Conservation (phyloP, 2,113 vertebrate species). For the Melanotaenia duboulayi region DNA sequence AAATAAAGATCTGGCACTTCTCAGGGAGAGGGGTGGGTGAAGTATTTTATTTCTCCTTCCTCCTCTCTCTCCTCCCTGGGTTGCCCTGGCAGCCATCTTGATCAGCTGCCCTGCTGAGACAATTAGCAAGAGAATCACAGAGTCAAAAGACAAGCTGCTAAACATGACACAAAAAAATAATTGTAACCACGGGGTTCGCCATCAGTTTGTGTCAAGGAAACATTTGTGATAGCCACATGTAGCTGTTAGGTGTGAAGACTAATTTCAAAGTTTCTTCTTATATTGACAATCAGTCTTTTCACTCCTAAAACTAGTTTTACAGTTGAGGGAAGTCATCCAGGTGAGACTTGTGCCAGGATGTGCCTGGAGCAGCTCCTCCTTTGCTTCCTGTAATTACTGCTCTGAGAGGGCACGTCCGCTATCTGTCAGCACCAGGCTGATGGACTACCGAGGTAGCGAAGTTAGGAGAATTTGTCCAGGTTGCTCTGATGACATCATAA, state of each 20-base stretch:
- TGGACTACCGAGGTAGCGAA: constrained; percentile 47
- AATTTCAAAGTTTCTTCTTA: not conserved
- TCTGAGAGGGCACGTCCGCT: constrained; percentile 63
- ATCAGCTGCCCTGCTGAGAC: constrained; percentile 94
- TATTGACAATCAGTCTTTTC: constrained; percentile 12
- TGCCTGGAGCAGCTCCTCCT: constrained; percentile 82
- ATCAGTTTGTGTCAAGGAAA: constrained; percentile 19
- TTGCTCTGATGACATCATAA: constrained; percentile 45
- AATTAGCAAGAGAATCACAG: constrained; percentile 94
- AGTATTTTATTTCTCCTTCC: constrained; percentile 73
- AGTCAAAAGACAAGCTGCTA: constrained; percentile 85
- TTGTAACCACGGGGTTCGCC: constrained; percentile 24
- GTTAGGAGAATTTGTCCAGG: constrained; percentile 23
- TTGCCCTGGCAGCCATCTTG: constrained; percentile 73
- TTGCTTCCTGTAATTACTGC: constrained; percentile 80
- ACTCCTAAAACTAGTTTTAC: constrained; percentile 37
- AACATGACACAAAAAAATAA: constrained; percentile 66
- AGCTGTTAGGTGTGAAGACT: not conserved
- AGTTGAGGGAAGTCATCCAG: constrained; percentile 44
- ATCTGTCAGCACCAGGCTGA: constrained; percentile 68
- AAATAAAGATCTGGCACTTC: constrained; percentile 86
- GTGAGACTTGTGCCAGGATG: constrained; percentile 69
- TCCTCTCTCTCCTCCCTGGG: constrained; percentile 2
- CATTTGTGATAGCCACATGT: not conserved
- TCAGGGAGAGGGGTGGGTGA: constrained; percentile 77